Evolutionary conservation across 2,888 invertebrate species (phyloP).

Genomic region (Rhabditoides inermis): DNA sequence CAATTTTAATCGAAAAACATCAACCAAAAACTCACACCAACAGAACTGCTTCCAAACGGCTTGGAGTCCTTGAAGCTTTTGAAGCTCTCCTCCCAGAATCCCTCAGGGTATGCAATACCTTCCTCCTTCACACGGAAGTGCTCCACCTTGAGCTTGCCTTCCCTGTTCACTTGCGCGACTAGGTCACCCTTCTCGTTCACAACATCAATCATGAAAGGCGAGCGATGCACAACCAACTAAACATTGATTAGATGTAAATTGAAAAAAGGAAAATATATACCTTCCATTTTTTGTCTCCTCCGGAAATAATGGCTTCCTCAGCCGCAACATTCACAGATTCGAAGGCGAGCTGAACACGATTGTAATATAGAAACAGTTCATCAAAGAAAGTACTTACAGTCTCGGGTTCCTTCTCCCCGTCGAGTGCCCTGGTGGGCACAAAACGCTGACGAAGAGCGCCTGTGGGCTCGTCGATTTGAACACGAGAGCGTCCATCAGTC

Average conservation of each 20-base stretch:
- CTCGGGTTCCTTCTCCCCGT: constrained; percentile 14
- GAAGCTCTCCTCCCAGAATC: constrained; percentile 88
- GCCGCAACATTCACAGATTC: constrained; percentile 13
- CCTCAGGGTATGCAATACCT: constrained; percentile 58
- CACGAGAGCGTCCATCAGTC: constrained; percentile 19
- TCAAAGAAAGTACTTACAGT: constrained; percentile 3
- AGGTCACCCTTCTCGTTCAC: constrained; percentile 62
- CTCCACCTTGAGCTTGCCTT: constrained; percentile 83
- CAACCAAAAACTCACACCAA: constrained; percentile 23
- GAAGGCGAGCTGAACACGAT: constrained; percentile 13
- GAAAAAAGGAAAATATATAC: constrained; percentile 4
- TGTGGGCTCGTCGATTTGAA: constrained; percentile 32
- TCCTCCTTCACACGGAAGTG: constrained; percentile 62
- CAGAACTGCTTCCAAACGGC: constrained; percentile 64
- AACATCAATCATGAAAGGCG: constrained; percentile 79
- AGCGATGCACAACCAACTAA: constrained; percentile 46
- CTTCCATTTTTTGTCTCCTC: constrained; percentile 19
- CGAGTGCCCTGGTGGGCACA: constrained; percentile 24
- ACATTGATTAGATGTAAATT: background rate
- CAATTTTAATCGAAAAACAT: no score
- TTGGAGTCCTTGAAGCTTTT: constrained; percentile 88
- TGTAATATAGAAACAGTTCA: constrained; percentile 5
- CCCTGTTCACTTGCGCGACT: constrained; percentile 74
- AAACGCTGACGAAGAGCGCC: constrained; percentile 21
- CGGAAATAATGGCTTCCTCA: constrained; percentile 12